Conservation (phyloP, 2,797 vertebrate species). For the Schizopygopsis malacanthus region DNA sequence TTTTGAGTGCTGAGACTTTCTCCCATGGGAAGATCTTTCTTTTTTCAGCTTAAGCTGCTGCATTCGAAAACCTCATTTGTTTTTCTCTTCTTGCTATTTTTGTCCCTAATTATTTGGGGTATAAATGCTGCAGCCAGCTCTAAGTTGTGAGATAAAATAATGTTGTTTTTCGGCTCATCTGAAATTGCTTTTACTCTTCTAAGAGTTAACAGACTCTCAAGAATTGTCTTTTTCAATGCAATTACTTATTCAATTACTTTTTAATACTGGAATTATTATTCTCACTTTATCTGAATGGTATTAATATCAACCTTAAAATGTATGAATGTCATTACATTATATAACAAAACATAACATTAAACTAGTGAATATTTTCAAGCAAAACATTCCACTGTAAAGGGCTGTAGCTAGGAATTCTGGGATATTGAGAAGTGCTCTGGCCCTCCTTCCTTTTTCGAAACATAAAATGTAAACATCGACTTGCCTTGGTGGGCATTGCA, state of each 20-base stretch:
- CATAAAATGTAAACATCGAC: not conserved
- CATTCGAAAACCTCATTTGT: not conserved
- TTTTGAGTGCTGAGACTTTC: not conserved
- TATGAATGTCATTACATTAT: not conserved
- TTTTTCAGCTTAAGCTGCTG: not conserved
- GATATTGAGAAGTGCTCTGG: not conserved
- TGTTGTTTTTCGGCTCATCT: constrained; percentile 16
- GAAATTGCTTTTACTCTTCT: not conserved
- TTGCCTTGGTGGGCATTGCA: not conserved
- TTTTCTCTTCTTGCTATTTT: not conserved
- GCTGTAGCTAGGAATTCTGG: not conserved
- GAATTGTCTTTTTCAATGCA: not conserved
- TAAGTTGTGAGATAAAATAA: constrained; percentile 7
- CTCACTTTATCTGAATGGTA: not conserved
- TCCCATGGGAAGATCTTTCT: not conserved
- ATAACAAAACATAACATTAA: not conserved
- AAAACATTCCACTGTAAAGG: not conserved
- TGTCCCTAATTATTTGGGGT: not conserved
- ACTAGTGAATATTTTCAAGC: no score
- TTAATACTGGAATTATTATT: not conserved
- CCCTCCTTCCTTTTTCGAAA: fast-evolving
- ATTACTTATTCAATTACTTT: not conserved
- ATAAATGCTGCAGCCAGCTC: not conserved
- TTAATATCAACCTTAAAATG: not conserved
- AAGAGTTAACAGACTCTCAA: not conserved